Evolutionary conservation across 2,113 vertebrate genomes (phyloP).

Genomic region (Chrysochloris asiatica): DNA sequence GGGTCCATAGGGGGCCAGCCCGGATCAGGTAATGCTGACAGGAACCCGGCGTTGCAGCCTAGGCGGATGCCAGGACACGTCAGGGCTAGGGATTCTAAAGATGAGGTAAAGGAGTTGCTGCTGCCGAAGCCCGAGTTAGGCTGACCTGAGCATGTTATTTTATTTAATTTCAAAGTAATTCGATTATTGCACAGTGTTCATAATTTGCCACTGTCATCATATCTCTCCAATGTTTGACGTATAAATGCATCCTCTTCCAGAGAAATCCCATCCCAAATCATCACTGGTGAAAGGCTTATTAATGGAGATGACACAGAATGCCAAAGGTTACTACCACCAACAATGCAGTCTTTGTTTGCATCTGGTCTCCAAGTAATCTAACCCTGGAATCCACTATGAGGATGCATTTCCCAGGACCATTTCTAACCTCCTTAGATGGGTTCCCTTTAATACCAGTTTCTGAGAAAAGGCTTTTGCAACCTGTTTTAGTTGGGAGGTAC

Average conservation of each 20-base stretch:
- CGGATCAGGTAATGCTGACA: constrained; percentile 53
- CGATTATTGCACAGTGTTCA: background rate
- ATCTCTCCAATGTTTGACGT: background rate
- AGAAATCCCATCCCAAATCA: background rate
- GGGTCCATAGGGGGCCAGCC: constrained; percentile 84
- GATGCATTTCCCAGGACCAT: background rate
- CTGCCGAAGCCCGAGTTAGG: constrained; percentile 62
- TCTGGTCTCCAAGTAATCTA: background rate
- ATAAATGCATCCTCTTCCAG: background rate
- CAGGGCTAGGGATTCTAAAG: background rate
- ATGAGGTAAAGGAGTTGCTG: background rate
- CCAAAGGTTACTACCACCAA: background rate
- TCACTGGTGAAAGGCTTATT: background rate
- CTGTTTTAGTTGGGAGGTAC: background rate
- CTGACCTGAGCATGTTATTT: too few species aligned
- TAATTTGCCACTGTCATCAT: background rate
- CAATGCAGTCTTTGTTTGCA: background rate
- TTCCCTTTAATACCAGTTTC: background rate
- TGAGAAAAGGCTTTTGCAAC: background rate
- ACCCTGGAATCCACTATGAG: background rate
- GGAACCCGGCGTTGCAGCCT: constrained; percentile 55
- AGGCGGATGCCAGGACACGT: constrained; percentile 67
- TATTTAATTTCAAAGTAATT: background rate
- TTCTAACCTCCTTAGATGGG: background rate
- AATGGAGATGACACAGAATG: background rate